Base-by-base conservation (phyloP, 1,140 invertebrate species). In the Drosophila albomicans region DNA sequence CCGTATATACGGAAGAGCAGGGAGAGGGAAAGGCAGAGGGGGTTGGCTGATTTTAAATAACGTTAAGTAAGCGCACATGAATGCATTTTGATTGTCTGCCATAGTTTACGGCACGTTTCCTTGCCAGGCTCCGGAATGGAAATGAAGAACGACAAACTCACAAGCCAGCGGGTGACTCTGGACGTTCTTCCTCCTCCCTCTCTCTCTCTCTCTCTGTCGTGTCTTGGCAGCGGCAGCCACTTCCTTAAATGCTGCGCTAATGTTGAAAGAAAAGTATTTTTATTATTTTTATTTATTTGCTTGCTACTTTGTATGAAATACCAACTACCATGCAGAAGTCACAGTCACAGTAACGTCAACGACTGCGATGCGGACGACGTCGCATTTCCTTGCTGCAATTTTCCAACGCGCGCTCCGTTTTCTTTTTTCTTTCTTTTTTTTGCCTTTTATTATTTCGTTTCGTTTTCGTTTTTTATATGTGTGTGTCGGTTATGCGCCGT, bases 51-150 rank as follows among this genome's bases (percentile, higher is more conserved):
- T 88, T 89, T 85, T 85, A 89, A 88, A 88, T 89, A 88, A 89
- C 78, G 81, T 76, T 71, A 88, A 89, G 68, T 81, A 87, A 79
- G 85, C 78, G 85, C 78, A 89, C 85, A 89, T 88, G 85, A 89
- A 89, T 88, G 85, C 81, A 88, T 89, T 88, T 88, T 89, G 85
- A 88, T 88, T 88, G 85, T 88, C 85, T 88, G 81, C 48, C 67
- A 75, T 79, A 84, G 85, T 81, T 84, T 88, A 88, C 80, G 81
- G 84, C 85, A 89, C 81, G 84, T 73, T 87, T 87, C 79, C 80
- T 74, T 63, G 41, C 38, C 38, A 15, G 13, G 11, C 66, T 61
- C 10, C 52, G 57, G 74, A 67, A 70, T 73, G 72, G 63, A 82
- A 87, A 78, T 78, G 70, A 71, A 77, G 73, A 52, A 75, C 64